Conservation (phyloP, 1,140 invertebrate species). For the Achroia grisella region DNA sequence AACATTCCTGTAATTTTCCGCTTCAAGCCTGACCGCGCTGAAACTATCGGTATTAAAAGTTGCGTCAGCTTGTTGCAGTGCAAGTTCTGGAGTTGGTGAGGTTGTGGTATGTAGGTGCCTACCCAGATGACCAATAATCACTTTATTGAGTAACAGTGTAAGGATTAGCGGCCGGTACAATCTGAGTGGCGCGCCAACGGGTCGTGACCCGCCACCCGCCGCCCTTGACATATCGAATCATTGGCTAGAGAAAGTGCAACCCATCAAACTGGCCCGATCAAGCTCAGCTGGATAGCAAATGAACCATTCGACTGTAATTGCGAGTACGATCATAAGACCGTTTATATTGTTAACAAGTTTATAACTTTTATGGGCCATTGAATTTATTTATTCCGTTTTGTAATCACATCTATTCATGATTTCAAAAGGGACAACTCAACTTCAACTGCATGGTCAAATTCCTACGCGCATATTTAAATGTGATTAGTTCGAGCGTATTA, state of each 20-base stretch:
- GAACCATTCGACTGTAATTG: background rate
- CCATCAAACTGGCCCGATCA: conserved; percentile 30
- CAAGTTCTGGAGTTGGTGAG: conserved; percentile 4
- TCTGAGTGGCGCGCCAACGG: conserved; percentile 11
- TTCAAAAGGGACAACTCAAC: too few relatives aligned
- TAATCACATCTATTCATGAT: too few relatives aligned
- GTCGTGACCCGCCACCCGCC: conserved; percentile 39
- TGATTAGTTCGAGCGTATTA: conserved; percentile 2
- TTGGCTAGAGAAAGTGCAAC: conserved; percentile 50
- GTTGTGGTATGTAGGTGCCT: conserved; percentile 2
- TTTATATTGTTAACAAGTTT: too few relatives aligned
- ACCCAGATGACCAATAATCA: conserved; percentile 7
- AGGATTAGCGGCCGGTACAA: conserved; percentile 23
- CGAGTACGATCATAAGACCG: too few relatives aligned
- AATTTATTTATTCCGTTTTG: too few relatives aligned
- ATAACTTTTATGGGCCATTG: too few relatives aligned
- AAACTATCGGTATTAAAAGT: conserved; percentile 23
- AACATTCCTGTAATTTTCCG: conserved; percentile 42
- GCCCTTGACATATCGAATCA: conserved; percentile 52
- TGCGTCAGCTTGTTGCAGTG: conserved; percentile 20
- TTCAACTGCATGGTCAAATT: too few relatives aligned
- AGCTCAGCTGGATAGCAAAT: background rate
- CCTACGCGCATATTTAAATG: background rate
- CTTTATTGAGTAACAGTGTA: conserved; percentile 27
- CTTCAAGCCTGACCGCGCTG: conserved; percentile 43